phyloP scores from a whole-genome alignment of 2,797 vertebrate species.

The Chaenodraco wilsoni region DNA sequence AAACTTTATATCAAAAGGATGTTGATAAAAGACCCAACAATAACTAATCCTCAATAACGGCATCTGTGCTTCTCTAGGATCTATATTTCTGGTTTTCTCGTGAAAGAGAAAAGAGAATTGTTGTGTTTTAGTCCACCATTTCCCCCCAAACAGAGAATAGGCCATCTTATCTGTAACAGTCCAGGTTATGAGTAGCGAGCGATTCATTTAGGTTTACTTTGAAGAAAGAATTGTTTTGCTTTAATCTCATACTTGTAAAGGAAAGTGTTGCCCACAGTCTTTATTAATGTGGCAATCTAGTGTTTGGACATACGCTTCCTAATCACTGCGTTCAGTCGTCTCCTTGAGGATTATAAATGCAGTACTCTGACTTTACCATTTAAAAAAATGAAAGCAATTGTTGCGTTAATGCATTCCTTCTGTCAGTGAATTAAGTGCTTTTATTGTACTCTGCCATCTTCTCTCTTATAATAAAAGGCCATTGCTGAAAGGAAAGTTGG shows the following conservation, averaged over 20 bases:
- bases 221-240: not conserved
- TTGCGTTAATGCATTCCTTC: not conserved
- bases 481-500: conserved; percentile 17
- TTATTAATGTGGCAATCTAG: not conserved
- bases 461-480: conserved; percentile 15
- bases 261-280: not conserved
- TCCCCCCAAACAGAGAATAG: too few species aligned
- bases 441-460: not conserved
- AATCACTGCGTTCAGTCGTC: not conserved
- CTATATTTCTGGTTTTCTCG: not conserved
- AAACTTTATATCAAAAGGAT: not conserved
- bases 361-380: not conserved
- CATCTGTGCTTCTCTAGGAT: not conserved
- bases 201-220: not conserved
- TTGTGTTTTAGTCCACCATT: not conserved
- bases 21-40: not conserved
- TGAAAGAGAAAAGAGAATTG: not conserved
- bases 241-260: not conserved
- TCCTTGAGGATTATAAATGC: not conserved
- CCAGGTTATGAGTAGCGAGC: not conserved
- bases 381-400: not conserved
- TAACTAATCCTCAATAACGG: not conserved
- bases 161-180: not conserved
- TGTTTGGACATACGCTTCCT: not conserved
- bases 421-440: conserved; percentile 2